Percentiles rank a stretch among this genome's conserved stretches.
Evolutionary conservation across 1,140 invertebrate species (phyloP).

Genomic region (Pemphigus obesinymphae): DNA sequence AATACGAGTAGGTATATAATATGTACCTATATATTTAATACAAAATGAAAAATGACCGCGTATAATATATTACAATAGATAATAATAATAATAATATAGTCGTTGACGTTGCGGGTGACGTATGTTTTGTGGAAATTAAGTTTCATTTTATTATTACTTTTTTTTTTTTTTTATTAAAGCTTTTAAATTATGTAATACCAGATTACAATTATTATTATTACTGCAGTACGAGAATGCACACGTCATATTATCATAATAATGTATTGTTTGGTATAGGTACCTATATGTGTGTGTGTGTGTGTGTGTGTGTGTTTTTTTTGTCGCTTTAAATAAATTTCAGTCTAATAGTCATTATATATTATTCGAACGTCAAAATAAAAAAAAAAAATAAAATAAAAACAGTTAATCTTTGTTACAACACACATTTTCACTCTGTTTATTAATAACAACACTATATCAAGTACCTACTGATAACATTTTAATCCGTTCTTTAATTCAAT

Average conservation of each 20-base stretch:
- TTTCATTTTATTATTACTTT: slow-evolving; percentile 2
- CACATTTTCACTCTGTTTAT: slow-evolving; percentile 17
- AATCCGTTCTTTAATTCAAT: slow-evolving; percentile 36
- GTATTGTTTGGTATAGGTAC: too few relatives aligned
- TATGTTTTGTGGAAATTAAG: slow-evolving; percentile 3
- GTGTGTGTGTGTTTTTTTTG: too few relatives aligned
- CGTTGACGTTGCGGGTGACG: not conserved
- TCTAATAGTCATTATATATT: slow-evolving; percentile 26
- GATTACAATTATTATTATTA: not conserved
- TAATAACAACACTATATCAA: slow-evolving; percentile 20
- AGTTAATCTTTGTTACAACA: slow-evolving; percentile 28
- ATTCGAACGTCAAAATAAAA: not conserved
- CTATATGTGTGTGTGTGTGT: too few relatives aligned
- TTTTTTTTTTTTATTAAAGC: not conserved
- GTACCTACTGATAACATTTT: slow-evolving; percentile 20
- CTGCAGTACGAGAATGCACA: not conserved
- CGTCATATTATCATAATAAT: too few relatives aligned
- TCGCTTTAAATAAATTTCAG: not conserved
- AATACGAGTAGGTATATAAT: too few relatives aligned
- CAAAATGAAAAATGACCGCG: not conserved
- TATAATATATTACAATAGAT: not conserved
- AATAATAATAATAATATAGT: not conserved
- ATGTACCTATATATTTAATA: not conserved
- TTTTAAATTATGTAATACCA: not conserved
- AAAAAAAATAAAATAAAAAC: not conserved